Evolutionary conservation across 2,113 vertebrate genomes (phyloP), one percentile per base, ranked within the genome.

Genomic region (Erythrocebus patas): DNA sequence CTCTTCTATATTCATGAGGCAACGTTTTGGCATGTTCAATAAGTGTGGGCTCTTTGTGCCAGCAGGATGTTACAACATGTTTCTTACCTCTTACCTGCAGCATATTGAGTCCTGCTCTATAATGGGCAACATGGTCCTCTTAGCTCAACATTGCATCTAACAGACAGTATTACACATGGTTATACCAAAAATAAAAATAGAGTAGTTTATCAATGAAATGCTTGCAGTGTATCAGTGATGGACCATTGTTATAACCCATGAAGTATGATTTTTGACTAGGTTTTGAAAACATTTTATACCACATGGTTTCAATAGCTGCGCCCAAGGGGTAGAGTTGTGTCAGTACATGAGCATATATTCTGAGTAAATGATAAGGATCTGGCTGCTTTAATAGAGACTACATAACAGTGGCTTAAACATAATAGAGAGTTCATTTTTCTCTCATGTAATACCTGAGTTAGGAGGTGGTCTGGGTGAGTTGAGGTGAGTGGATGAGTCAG

Each of bases 271-370:
- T 73, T 73, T 85, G 75, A 38, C 64, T 92, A 73, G 88, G 18
- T 93, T 93, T 96, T 27, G 70, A 84, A 81, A 45, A 50, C 52
- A 82, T 86, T 86, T 93, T 89, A 72, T 91, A 40, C 20, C n/a
- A 79, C 27, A 85, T 57, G 79, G 61, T 79, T 64, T 93, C 87
- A 92, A 94, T 43, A n/a, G 22, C 3, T 80, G 7, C 11, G 93
- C 18, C 10, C 35, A 59, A 90, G 82, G 16, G 73, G 27, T 40
- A 40, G 52, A 83, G 25, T 92, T 40, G 43, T 66, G 70, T 76
- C 30, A 89, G 27, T 30, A 93, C 20, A 72, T 93, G 64, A 59
- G 27, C 61, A 43, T 32, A 35, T 90, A 76, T 59, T 92, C 7
- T 8, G 96, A 55, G 23, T 75, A 86, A 88, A 81, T 32, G 17